Base-by-base conservation (phyloP, 2,797 vertebrate genomes). In the Lepidocolaptes lacrymiger region DNA sequence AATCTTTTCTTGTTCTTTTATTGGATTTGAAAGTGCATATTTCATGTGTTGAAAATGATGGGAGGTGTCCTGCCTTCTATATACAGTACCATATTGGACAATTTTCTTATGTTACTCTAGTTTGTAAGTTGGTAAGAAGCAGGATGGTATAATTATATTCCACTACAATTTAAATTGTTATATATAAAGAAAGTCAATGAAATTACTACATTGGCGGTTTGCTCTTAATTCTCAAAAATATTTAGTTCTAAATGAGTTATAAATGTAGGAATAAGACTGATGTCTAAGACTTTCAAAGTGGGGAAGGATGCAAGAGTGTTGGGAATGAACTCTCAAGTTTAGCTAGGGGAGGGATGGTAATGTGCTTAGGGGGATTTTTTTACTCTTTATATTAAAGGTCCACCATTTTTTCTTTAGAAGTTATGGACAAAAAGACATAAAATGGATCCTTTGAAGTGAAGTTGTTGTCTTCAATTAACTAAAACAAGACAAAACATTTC, bases 241-340 rank as follows among this genome's bases (percentile, higher is more conserved):
- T 88, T 96, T 82, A 22, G 69, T 95, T 97, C 95, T 79, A 97
- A 96, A 97, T 96, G 51, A 96, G 89, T 90, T 97, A 95, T 95
- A 96, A 96, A 96, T 92, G 32, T 48, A 78, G 46, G 49, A 64
- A 75, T 93, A 83, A 96, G 93, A 89, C 91, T 86, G 77, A 92
- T 86, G 51, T 95, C 24, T 95, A n/a, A 74, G 51, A 44, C 63
- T 49, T 90, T 85, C 2, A 20, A 81, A 49, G 43, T 54, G 52
- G 62, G 48, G 30, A 92, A 78, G 8, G 23, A 56, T 74, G 22
- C 43, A 62, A 67, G 23, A 49, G 19, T 75, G 36, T 72, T n/a
- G 26, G n/a, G 62, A 69, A 43, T 46, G 54, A 46, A 30, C 54
- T 59, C n/a, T 9, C 23, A 61, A 24, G 56, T 76, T 88, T 39